A percentile compares a stretch with the other conserved stretches of the same genome.
phyloP scores from a whole-genome alignment of 2,113 vertebrate genomes.

The Corythoichthys intestinalis region DNA sequence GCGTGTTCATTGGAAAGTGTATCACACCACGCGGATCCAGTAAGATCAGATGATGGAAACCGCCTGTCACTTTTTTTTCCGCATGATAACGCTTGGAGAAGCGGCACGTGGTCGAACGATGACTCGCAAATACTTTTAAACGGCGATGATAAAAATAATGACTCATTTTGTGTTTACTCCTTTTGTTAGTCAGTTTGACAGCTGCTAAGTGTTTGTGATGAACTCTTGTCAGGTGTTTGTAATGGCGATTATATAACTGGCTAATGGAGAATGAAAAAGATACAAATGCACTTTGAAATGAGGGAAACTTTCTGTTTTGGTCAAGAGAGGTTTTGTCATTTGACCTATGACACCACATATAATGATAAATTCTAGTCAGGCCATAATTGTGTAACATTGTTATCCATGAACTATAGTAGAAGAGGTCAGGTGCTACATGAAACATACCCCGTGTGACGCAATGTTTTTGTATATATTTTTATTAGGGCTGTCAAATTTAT shows the following conservation, averaged over 20 bases:
- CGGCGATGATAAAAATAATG: neutral
- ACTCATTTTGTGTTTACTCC: neutral
- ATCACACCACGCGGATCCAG: constrained; percentile 52
- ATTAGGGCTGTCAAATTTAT: too few species aligned
- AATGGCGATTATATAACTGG: neutral
- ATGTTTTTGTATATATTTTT: too few species aligned
- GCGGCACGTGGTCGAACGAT: neutral
- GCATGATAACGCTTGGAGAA: neutral
- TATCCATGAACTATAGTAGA: too few species aligned
- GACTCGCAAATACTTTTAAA: neutral
- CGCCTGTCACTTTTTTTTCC: neutral
- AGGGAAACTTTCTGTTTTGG: too few species aligned
- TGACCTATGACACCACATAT: too few species aligned
- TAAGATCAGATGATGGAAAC: constrained; percentile 14
- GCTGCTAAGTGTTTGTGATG: neutral
- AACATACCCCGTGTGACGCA: too few species aligned
- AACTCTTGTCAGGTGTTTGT: neutral
- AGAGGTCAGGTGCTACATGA: too few species aligned
- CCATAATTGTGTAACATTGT: too few species aligned
- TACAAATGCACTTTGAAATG: too few species aligned
- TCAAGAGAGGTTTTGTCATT: too few species aligned
- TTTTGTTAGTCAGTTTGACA: neutral
- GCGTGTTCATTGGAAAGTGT: constrained; percentile 47
- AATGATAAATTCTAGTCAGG: too few species aligned
- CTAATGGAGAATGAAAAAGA: too few species aligned